Percentiles rank a stretch among this genome's conserved stretches.
Conservation (phyloP, 2,888 invertebrate species). For the Gandaritis pyraliata region DNA sequence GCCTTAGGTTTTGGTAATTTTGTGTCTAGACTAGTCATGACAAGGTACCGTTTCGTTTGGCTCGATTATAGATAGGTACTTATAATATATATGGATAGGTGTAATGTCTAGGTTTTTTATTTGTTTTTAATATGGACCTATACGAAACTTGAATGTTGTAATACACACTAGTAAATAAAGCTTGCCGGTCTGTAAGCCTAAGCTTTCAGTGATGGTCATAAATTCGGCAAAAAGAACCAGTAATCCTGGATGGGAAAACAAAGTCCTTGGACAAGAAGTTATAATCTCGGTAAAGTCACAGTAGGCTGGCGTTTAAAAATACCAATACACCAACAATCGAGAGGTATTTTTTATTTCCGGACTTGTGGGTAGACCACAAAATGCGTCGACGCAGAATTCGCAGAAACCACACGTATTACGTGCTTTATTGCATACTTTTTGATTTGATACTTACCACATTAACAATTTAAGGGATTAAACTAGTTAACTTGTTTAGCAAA, state of each 20-base stretch:
- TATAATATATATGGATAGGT: not conserved
- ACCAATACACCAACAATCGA: conserved; percentile 23
- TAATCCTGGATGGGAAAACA: too few relatives aligned
- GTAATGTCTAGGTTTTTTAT: conserved; percentile 3
- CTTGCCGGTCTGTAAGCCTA: not conserved
- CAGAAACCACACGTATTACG: conserved; percentile 27
- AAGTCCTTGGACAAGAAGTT: too few relatives aligned
- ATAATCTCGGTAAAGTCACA: too few relatives aligned
- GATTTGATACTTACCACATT: too few relatives aligned
- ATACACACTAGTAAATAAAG: not conserved
- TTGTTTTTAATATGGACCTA: not conserved
- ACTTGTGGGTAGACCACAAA: conserved; percentile 42
- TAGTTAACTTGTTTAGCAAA: not conserved
- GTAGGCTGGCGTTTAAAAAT: not conserved
- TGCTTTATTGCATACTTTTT: too few relatives aligned
- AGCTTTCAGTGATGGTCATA: too few relatives aligned
- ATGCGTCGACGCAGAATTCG: conserved; percentile 43
- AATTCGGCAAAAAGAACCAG: too few relatives aligned
- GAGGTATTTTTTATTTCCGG: conserved; percentile 60
- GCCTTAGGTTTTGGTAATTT: conserved; percentile 34
- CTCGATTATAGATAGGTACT: not conserved
- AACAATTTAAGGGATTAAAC: not conserved
- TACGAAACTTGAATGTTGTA: not conserved
- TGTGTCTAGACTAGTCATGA: conserved; percentile 41
- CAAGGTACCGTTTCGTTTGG: conserved; percentile 23